Base-by-base conservation (phyloP, 2,797 vertebrate genomes). In the Craterocephalus amniculus region DNA sequence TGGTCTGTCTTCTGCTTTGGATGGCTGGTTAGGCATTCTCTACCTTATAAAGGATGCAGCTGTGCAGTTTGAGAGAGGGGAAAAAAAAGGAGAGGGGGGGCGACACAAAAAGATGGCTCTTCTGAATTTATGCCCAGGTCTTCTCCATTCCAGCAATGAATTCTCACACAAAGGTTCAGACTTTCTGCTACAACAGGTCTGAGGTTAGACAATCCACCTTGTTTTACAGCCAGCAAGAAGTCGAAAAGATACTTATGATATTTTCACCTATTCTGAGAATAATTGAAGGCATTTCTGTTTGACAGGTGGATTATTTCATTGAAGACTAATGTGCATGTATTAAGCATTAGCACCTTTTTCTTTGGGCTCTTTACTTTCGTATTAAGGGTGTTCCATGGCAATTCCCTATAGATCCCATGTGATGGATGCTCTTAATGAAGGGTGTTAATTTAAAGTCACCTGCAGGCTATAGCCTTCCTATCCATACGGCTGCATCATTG, bases 391-490 rank as follows among this genome's bases (percentile, higher is more conserved):
- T 68, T 80, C 72, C 0, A 3, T 26, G 59, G 69, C 22, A 58
- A 84, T 68, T 88, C 88, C 85, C 87, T 36, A 76, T 77, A 79
- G 86, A 86, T 77, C 65, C 76, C 45, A 51, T 60, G 70, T 89
- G 88, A 92, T 90, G 90, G 86, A 91, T 90, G 83, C 85, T 83
- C 83, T 84, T 90, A 92, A 92, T 91, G 90, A 92, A 86, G 89
- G 85, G 76, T 86, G 88, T 92, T 92, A 89, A 92, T 93, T 93
- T 91, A 90, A 88, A 90, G 87, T 86, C 86, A 88, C 91, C 91
- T 90, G 90, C 86, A 83, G 90, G 90, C 90, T 87, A 84, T 72
- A 79, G 84, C 68, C 36, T 58, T 64, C 77, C 79, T 65, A 62
- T 83, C 88, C 87, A 72, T 69, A 35, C 82, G 87, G 81, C 88